A percentile compares a stretch with the other conserved stretches of the same genome.
These are phyloP conservation scores for Aelia acuminata DNA, from an alignment of 2,888 invertebrate species.

Conservation along the genomic window DNA sequence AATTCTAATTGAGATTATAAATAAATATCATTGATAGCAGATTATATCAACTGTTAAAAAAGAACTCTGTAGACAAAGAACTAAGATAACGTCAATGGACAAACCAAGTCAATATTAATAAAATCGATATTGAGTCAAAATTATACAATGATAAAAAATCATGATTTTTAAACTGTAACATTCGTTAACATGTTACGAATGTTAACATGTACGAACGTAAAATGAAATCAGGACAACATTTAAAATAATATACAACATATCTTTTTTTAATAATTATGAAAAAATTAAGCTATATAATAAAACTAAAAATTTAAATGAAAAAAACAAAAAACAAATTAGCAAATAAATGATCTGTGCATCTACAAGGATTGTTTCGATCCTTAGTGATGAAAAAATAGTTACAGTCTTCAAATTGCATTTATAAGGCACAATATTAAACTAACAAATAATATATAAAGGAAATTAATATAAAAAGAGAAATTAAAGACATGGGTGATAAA, in stretches of 20 bases:
- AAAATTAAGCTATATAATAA: background rate
- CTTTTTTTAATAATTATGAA: background rate
- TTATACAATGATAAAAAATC: background rate
- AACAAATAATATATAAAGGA: slow-evolving; percentile 63
- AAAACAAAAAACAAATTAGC: background rate
- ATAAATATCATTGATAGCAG: background rate
- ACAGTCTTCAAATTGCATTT: slow-evolving; percentile 8
- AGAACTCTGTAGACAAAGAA: background rate
- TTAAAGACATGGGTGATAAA: slow-evolving; percentile 62
- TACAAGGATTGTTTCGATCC: background rate
- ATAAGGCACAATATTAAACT: background rate
- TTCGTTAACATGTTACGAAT: too few relatives aligned
- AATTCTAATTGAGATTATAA: background rate
- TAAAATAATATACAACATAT: background rate
- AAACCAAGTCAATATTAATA: background rate
- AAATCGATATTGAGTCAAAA: background rate
- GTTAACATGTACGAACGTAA: too few relatives aligned
- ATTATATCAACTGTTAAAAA: background rate
- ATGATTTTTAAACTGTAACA: background rate
- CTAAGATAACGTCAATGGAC: background rate
- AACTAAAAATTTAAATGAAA: background rate
- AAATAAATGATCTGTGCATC: background rate
- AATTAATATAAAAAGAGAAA: slow-evolving; percentile 65
- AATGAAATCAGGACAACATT: background rate
- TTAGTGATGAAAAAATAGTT: background rate